Percentiles rank a stretch among this genome's conserved stretches.
phyloP scores from a whole-genome alignment of 2,113 vertebrate genomes.

The Lota lota region DNA sequence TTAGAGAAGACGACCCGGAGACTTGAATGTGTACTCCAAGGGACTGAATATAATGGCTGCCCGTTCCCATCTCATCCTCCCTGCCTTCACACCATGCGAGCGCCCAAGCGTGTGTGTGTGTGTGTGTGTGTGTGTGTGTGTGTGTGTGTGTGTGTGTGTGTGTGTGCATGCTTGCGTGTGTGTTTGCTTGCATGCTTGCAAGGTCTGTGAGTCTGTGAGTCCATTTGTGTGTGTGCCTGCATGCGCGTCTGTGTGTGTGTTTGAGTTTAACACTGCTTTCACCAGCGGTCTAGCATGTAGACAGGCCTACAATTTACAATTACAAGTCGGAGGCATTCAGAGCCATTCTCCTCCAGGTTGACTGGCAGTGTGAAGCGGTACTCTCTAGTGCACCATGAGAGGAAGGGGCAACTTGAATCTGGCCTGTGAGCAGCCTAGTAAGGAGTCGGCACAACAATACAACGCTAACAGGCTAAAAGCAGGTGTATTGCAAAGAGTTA shows the following conservation, averaged over 20 bases:
- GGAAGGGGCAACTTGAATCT: too few species aligned
- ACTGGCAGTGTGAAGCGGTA: too few species aligned
- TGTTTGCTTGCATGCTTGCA: conserved; percentile 18
- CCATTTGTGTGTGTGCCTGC: too few species aligned
- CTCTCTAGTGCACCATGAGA: too few species aligned
- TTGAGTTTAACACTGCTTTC: conserved; percentile 49
- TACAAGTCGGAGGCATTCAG: conserved; percentile 61
- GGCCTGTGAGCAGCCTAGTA: too few species aligned
- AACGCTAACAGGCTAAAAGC: too few species aligned
- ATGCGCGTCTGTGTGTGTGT: conserved; percentile 1
- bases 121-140: conserved; percentile 13
- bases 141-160: conserved; percentile 20
- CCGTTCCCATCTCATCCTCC: conserved; percentile 62
- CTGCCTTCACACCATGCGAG: conserved; percentile 37
- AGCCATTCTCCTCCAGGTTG: too few species aligned
- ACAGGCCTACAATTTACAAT: conserved; percentile 59
- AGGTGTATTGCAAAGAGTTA: too few species aligned
- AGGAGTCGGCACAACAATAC: too few species aligned
- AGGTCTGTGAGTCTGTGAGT: too few species aligned
- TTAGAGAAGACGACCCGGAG: conserved; percentile 62
- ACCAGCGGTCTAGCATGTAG: conserved; percentile 57
- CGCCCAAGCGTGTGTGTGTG: too few species aligned
- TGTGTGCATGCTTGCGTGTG: conserved; percentile 13
- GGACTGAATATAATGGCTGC: conserved; percentile 72
- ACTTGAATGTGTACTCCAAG: conserved; percentile 60